Percentiles rank a stretch among this genome's conserved stretches.
Conservation (phyloP, 2,113 vertebrate species). For the Chionis minor region DNA sequence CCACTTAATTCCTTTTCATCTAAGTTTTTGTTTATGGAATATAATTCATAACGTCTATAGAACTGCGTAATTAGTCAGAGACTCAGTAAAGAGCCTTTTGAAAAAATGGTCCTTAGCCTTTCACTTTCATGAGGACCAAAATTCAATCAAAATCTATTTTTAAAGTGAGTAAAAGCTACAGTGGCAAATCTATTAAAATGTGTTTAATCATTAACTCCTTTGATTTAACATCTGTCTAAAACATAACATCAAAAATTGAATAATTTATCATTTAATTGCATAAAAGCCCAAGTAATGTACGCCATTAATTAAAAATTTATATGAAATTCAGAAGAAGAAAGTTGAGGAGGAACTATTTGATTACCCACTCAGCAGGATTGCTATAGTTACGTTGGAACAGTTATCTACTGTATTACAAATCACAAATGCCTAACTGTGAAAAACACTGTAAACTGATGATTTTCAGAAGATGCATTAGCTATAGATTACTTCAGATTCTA, state of each 20-base stretch:
- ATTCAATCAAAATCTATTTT: constrained; percentile 49
- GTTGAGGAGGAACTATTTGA: constrained; percentile 13
- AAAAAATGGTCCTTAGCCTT: constrained; percentile 1
- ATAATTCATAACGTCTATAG: not conserved
- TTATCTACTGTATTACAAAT: not conserved
- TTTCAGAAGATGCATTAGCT: not conserved
- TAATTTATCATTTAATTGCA: constrained; percentile 68
- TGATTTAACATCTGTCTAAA: constrained; percentile 66
- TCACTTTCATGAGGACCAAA: constrained; percentile 15
- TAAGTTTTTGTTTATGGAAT: constrained; percentile 19
- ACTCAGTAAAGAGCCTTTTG: not conserved
- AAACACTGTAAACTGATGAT: not conserved
- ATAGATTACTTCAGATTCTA: not conserved
- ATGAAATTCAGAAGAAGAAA: constrained; percentile 40
- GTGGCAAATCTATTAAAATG: constrained; percentile 54
- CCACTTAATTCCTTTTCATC: not conserved
- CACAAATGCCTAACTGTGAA: not conserved
- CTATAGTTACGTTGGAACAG: constrained; percentile 23
- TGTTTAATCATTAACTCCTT: constrained; percentile 63
- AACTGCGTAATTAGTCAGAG: not conserved
- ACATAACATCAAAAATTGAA: constrained; percentile 60
- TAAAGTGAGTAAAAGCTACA: constrained; percentile 37
- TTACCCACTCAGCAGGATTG: not conserved
- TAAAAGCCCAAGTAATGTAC: constrained; percentile 57
- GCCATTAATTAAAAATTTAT: constrained; percentile 71